phyloP scores from a whole-genome alignment of 2,113 vertebrate species.

The Ahaetulla prasina region DNA sequence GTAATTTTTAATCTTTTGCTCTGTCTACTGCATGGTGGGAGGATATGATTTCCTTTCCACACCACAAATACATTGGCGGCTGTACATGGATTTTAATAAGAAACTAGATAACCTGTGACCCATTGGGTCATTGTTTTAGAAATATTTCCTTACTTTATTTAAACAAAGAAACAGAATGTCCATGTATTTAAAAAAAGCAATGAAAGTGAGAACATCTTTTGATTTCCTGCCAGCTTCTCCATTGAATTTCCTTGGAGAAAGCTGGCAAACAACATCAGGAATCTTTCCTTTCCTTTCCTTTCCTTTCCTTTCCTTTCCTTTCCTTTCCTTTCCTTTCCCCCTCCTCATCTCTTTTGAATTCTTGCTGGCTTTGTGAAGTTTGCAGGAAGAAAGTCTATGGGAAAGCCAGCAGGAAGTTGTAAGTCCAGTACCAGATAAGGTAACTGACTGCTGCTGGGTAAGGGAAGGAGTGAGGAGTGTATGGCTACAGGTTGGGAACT shows the following conservation, averaged over 20 bases:
- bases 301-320: no score
- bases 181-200: no score
- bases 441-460: not conserved
- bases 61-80: not conserved
- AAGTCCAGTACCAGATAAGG: not conserved
- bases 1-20: no score
- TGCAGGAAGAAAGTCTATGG: not conserved
- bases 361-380: not conserved
- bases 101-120: not conserved
- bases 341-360: not conserved
- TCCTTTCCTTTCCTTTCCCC: no score
- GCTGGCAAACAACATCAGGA: not conserved
- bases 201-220: no score
- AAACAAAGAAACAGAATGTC: not conserved
- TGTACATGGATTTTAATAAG: not conserved
- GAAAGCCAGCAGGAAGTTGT: not conserved
- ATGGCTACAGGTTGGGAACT: not conserved
- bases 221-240: no score
- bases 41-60: no score
- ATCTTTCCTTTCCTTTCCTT: not conserved
- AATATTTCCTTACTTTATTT: not conserved
- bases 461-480: no score
- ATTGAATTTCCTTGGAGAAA: no score
- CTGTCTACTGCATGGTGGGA: no score
- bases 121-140: not conserved